Evolutionary conservation across 92 coral and sea anemone species (phyloP), one percentile per base, ranked within the genome.

Genomic region (Ricordea florida): DNA sequence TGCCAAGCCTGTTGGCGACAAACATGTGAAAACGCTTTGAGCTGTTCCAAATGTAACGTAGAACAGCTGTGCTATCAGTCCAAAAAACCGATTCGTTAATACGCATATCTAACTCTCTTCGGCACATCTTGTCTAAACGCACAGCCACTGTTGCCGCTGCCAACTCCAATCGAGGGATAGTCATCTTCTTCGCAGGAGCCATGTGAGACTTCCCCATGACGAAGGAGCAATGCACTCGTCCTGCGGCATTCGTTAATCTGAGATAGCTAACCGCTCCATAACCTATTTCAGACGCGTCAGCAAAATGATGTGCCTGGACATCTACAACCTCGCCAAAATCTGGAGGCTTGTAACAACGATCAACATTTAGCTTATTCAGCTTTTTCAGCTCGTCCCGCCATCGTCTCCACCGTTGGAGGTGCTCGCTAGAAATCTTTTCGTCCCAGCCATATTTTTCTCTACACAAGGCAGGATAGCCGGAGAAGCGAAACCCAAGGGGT

Each of bases 31-130:
- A 86, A 32, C 92, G 86, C 23, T 44, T 68, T n/a, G 68, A 48
- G 27, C 81, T 80, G 60, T 79, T 85, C 41, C 53, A 50, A 25
- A 85, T 85, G 82, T 85, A 85, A 36, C 74, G 55, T 14, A 86
- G 16, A 20, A 81, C 87, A 16, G 73, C 37, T 17, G 68, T 21
- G 15, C 82, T 69, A 61, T 86, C 84, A 6, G 87, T 66, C 62
- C 64, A 68, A 57, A 13, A 86, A 33, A 59, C 41, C 21, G 32
- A 15, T 18, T 67, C 51, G 36, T 36, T 61, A 20, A 53, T 60
- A 59, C 37, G 42, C n/a, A 24, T 31, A 53, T 63, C 72, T 14
- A 79, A 49, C 31, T 79, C 85, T 58, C 53, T 50, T 4, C 27
- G 30, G 17, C 69, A 38, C 70, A 78, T 70, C 9, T 55, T 32